Percentiles rank a stretch among this genome's conserved stretches.
These are phyloP conservation scores for Cybosia mesomella DNA, from an alignment of 2,888 invertebrate genomes.

Conservation along the genomic window DNA sequence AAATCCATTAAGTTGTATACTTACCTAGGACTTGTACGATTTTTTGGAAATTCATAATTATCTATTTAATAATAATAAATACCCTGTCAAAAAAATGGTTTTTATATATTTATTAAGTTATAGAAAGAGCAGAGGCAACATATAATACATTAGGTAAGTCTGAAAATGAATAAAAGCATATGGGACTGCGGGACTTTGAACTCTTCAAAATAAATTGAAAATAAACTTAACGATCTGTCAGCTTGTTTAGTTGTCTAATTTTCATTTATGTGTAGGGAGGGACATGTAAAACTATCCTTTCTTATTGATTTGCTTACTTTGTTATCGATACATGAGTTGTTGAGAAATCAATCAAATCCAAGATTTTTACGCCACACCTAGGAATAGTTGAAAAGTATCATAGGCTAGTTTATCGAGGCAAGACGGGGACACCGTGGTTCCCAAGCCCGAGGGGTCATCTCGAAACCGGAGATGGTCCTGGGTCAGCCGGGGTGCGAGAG, in stretches of 20 bases:
- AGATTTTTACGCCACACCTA: no score
- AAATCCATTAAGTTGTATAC: constrained; percentile 26
- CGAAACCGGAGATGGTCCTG: no score
- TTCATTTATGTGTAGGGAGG: no score
- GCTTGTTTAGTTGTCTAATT: background rate
- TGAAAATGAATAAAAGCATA: constrained; percentile 24
- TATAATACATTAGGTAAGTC: background rate
- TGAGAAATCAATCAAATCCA: no score
- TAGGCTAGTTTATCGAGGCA: no score
- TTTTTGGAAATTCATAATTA: constrained; percentile 69
- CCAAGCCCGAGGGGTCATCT: no score
- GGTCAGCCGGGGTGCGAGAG: no score
- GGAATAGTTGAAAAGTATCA: no score
- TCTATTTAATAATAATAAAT: constrained; percentile 14
- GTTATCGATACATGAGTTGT: no score
- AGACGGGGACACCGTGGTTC: no score
- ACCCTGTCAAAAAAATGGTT: constrained; percentile 25
- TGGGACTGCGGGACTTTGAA: constrained; percentile 59
- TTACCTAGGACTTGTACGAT: constrained; percentile 65
- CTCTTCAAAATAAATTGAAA: constrained; percentile 33
- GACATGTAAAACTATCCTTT: no score
- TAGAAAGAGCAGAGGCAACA: background rate
- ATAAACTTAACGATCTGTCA: background rate
- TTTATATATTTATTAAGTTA: background rate
- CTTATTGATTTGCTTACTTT: no score